Evolutionary conservation across 2,888 invertebrate genomes (phyloP).

Genomic region (Drosophila picticornis): DNA sequence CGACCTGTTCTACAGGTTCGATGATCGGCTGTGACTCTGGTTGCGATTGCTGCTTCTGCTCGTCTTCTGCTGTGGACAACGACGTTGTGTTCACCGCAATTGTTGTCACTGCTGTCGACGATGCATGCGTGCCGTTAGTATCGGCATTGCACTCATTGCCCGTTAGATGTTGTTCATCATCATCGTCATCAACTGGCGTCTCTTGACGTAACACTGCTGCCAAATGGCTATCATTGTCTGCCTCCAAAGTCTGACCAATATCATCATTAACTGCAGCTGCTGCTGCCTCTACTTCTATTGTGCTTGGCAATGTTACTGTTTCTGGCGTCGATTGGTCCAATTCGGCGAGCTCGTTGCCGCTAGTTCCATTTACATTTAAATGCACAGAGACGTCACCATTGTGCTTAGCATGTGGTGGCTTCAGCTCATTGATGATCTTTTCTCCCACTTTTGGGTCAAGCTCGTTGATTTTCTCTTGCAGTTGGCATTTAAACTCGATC

Average conservation of each 20-base stretch:
- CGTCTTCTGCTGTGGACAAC: constrained; percentile 32
- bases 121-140: constrained; percentile 60
- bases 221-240: constrained; percentile 71
- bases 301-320: constrained; percentile 31
- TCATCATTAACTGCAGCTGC: constrained; percentile 29
- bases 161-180: constrained; percentile 34
- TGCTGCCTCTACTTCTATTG: constrained; percentile 29
- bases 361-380: constrained; percentile 72
- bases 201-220: constrained; percentile 77
- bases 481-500: constrained; percentile 89
- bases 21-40: constrained; percentile 38
- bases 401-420: constrained; percentile 66
- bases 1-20: constrained; percentile 83
- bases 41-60: constrained; percentile 38
- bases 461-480: constrained; percentile 90
- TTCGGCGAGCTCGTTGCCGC: constrained; percentile 50
- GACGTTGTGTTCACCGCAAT: constrained; percentile 57
- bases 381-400: constrained; percentile 63
- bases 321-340: constrained; percentile 44
- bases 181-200: constrained; percentile 77
- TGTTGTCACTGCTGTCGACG: constrained; percentile 69
- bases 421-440: constrained; percentile 88
- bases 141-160: constrained; percentile 52
- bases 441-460: constrained; percentile 90
- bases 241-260: constrained; percentile 45